Evolutionary conservation across 1,140 invertebrate genomes (phyloP).

Genomic region (Callitettix versicolor): DNA sequence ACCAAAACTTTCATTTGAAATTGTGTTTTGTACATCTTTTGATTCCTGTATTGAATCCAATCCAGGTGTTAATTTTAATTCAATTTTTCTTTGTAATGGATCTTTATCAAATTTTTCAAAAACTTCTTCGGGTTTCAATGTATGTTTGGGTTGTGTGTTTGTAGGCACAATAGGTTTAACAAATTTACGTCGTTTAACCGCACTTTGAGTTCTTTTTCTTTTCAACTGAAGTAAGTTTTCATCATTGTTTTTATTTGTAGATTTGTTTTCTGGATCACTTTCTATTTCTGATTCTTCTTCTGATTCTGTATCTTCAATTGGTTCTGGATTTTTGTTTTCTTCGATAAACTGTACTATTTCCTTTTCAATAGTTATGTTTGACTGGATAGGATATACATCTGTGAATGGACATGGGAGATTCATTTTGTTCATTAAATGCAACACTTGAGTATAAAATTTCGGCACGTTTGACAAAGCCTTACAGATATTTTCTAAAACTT

Average conservation of each 20-base stretch:
- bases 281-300: constrained; percentile 73
- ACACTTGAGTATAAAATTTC: constrained; percentile 71
- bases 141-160: constrained; percentile 34
- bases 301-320: constrained; percentile 23
- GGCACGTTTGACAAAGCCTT: constrained; percentile 60
- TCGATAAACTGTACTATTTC: background rate
- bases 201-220: constrained; percentile 43
- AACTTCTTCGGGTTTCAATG: constrained; percentile 45
- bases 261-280: constrained; percentile 47
- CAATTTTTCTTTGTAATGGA: constrained; percentile 46
- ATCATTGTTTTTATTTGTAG: constrained; percentile 20
- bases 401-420: constrained; percentile 79
- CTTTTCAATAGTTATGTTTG: background rate
- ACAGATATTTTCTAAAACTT: constrained; percentile 67
- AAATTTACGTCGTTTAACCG: constrained; percentile 52
- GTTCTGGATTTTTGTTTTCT: constrained; percentile 23
- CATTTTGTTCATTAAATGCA: constrained; percentile 96
- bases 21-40: constrained; percentile 10
- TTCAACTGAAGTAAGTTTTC: constrained; percentile 41
- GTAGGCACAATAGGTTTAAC: constrained; percentile 37
- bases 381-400: constrained; percentile 33
- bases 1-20: constrained; percentile 36
- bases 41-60: constrained; percentile 17
- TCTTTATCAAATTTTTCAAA: constrained; percentile 40
- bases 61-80: constrained; percentile 43